Percentiles rank a stretch among this genome's conserved stretches.
phyloP scores from a whole-genome alignment of 2,888 invertebrate genomes.

The Drosophila kanekoi region DNA sequence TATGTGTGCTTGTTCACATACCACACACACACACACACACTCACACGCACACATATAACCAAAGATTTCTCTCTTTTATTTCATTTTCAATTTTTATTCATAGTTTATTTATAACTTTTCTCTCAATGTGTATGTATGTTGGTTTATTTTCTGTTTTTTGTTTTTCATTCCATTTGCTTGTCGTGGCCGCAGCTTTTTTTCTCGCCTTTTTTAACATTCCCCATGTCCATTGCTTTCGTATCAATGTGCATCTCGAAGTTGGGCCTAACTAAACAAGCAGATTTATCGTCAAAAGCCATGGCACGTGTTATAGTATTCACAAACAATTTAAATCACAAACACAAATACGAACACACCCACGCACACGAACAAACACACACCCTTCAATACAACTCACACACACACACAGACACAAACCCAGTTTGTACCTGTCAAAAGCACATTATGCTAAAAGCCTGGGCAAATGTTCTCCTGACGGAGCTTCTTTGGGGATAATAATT shows the following conservation, averaged over 20 bases:
- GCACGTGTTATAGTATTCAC: conserved; percentile 48
- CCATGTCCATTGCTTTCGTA: conserved; percentile 25
- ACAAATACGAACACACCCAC: conserved; percentile 14
- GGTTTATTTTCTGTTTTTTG: conserved; percentile 29
- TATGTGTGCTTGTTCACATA: conserved; percentile 38
- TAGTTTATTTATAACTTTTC: conserved; percentile 83
- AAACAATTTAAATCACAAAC: conserved; percentile 42
- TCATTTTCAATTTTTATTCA: conserved; percentile 62
- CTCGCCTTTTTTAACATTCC: conserved; percentile 16
- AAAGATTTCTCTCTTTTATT: conserved; percentile 66
- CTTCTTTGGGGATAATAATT: conserved; percentile 43
- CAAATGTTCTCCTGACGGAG: conserved; percentile 24
- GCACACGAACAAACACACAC: neutral
- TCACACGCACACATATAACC: conserved; percentile 18
- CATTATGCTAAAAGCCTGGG: conserved; percentile 47
- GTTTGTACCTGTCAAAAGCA: conserved; percentile 50
- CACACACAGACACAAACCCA: neutral
- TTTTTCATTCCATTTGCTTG: conserved; percentile 47
- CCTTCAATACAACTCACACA: neutral
- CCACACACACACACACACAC: conserved; percentile 19
- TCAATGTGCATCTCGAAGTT: conserved; percentile 44
- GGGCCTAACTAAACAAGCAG: conserved; percentile 5
- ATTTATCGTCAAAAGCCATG: conserved; percentile 11
- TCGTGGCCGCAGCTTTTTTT: conserved; percentile 17
- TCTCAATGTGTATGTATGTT: conserved; percentile 56